phyloP scores from a whole-genome alignment of 2,888 invertebrate genomes.

The Cloeon dipterum region DNA sequence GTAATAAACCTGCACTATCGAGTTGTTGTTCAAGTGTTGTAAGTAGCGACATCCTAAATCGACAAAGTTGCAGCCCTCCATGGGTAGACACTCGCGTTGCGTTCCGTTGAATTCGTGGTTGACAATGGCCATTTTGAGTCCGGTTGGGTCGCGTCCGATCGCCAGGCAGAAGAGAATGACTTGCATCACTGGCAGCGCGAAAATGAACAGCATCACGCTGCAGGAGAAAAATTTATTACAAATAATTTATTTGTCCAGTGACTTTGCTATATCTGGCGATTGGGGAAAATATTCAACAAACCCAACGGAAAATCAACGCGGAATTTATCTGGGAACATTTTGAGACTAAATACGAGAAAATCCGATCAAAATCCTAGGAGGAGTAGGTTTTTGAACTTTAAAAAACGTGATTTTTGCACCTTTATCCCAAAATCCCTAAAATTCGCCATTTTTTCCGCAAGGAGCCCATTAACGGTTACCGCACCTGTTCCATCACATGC shows the following conservation, averaged over 20 bases:
- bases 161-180: conserved; percentile 84
- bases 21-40: conserved; percentile 42
- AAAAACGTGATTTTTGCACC: no score
- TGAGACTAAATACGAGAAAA: no score
- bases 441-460: no score
- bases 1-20: conserved; percentile 30
- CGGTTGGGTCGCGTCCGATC: conserved; percentile 68
- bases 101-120: conserved; percentile 30
- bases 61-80: conserved; percentile 40
- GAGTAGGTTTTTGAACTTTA: no score
- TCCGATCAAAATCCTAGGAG: no score
- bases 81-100: conserved; percentile 23
- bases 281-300: no score
- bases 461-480: no score
- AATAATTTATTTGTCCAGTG: not conserved
- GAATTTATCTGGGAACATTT: no score
- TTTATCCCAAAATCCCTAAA: no score
- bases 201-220: conserved; percentile 75
- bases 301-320: no score
- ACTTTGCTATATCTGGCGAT: no score
- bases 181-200: conserved; percentile 82
- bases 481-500: no score
- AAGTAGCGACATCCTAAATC: conserved; percentile 63
- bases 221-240: conserved; percentile 6
- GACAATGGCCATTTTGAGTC: conserved; percentile 54